Base-by-base conservation (phyloP, 1,140 invertebrate species). In the Listronotus bonariensis region DNA sequence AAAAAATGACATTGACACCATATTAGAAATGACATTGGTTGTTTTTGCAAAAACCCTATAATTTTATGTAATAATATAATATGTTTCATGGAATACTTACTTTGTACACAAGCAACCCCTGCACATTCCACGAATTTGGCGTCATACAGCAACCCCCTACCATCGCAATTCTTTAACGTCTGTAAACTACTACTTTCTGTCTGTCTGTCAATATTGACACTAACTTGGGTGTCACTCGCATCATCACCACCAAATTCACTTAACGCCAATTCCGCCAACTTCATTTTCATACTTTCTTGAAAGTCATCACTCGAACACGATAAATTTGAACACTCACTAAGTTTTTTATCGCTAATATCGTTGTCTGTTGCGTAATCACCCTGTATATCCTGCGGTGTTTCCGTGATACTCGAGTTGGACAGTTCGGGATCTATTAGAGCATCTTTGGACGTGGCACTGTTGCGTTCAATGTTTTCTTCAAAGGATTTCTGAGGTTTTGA, bases 381-480 rank as follows among this genome's bases (percentile, higher is more conserved):
- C 18, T 31, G 49, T 15, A 66, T 69, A 45, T 77, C 76, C 12
- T 55, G 66, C 18, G 59, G 18, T 3, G 55, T 82, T 66, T 81
- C 82, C 72, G 82, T 83, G 68, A 80, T 83, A 75, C 83, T 86
- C 45, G 84, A 74, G 84, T 87, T 46, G 4, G 15, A 20, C 15
- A 5, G 6, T 20, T 42, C 38, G 8, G 18, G 53, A 20, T 73
- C 86, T 84, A 57, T 74, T 76, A 64, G 80, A 75, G 54, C 42
- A 34, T 69, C 63, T 60, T 66, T 72, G 9, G 68, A 61, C n/a
- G 53, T 66, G 32, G 52, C 56, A 42, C 36, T 32, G 12, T 36
- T 32, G 0, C 32, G 41, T 48, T 46, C 56, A 1, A 34, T 18
- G 18, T 14, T 32, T 9, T 49, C 15, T 7, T 43, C 12, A 14